Evolutionary conservation across 1,140 invertebrate species (phyloP).

Genomic region (Platorchestia sp.): DNA sequence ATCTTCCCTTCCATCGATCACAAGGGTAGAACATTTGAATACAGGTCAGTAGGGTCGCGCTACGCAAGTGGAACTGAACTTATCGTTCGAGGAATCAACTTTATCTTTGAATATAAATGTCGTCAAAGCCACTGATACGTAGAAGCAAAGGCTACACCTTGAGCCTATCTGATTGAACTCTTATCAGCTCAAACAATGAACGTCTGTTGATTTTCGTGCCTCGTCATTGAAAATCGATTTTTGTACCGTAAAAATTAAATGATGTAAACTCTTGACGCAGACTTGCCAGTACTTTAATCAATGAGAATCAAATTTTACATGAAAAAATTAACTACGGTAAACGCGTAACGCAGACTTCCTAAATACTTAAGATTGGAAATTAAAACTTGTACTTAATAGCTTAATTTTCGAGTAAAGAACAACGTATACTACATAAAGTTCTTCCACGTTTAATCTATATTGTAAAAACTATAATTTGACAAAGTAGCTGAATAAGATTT

Average conservation of each 20-base stretch:
- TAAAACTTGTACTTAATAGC: neutral
- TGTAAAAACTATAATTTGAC: neutral
- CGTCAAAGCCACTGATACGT: neutral
- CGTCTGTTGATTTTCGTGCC: neutral
- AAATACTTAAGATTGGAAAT: neutral
- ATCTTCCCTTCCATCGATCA: too few species aligned
- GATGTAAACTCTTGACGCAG: neutral
- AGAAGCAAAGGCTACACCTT: neutral
- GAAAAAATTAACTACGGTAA: neutral
- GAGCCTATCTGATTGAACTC: neutral
- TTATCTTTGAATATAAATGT: neutral
- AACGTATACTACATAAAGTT: neutral
- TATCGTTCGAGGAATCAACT: neutral
- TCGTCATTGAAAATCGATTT: neutral
- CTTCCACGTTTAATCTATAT: neutral
- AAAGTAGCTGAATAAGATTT: neutral
- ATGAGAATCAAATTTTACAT: neutral
- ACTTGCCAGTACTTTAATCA: neutral
- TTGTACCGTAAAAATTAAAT: too few species aligned
- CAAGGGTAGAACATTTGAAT: too few species aligned
- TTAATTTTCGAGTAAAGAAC: neutral
- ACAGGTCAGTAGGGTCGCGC: neutral
- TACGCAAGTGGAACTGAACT: neutral
- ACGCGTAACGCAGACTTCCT: neutral
- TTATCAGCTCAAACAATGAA: neutral